These are phyloP conservation scores for Cyprinodon variegatus DNA, from an alignment of 2,113 vertebrate genomes.

Conservation along the genomic window DNA sequence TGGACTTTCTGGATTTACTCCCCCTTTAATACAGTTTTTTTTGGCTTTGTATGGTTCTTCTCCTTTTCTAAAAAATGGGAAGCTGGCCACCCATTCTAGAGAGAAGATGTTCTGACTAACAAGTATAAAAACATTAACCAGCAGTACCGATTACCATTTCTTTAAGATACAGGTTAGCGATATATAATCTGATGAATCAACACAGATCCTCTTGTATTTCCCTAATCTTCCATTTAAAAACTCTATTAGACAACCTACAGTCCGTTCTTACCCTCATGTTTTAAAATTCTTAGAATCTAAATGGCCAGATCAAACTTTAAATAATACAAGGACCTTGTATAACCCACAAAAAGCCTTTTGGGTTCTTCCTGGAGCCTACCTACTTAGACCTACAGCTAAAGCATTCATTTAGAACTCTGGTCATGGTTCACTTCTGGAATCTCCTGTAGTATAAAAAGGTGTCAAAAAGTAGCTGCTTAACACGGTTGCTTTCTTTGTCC, in stretches of 20 bases:
- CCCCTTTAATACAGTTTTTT: background rate
- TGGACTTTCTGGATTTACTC: background rate
- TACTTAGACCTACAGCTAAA: background rate
- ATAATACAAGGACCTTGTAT: background rate
- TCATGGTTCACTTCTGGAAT: background rate
- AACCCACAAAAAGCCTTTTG: background rate
- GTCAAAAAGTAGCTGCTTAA: background rate
- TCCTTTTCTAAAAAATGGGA: background rate
- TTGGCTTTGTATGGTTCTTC: background rate
- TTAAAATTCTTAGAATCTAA: background rate
- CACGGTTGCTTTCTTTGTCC: slow-evolving; percentile 7
- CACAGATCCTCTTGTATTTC: background rate
- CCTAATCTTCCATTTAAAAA: background rate
- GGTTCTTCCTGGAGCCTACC: background rate
- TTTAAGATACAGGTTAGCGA: background rate
- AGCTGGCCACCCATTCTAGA: background rate
- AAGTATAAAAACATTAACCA: background rate
- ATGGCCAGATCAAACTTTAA: too few species aligned
- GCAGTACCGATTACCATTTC: background rate
- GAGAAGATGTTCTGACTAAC: background rate
- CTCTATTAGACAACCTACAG: background rate
- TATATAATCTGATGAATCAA: background rate
- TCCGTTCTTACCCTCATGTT: background rate
- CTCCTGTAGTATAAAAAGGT: background rate
- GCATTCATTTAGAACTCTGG: background rate